A percentile compares a stretch with the other conserved stretches of the same genome.
phyloP scores from a whole-genome alignment of 2,113 vertebrate genomes.

The Odontophorus gujanensis region DNA sequence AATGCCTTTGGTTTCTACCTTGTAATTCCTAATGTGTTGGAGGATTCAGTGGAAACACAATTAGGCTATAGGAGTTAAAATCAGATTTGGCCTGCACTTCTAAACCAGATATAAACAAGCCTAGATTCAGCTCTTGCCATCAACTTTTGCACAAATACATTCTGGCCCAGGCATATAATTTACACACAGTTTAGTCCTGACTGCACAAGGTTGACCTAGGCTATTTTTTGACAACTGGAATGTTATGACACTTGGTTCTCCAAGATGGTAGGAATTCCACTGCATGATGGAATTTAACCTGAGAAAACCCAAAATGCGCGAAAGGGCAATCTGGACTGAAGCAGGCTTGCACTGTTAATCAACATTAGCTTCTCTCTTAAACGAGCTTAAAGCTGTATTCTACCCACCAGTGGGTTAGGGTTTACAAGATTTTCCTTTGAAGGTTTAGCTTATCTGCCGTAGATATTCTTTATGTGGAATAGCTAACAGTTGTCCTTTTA shows the following conservation, averaged over 20 bases:
- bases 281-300: neutral
- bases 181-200: neutral
- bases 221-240: neutral
- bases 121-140: neutral
- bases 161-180: neutral
- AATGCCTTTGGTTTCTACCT: neutral
- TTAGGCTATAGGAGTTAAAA: neutral
- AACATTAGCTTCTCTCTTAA: neutral
- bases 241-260: neutral
- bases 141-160: neutral
- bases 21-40: neutral
- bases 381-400: neutral
- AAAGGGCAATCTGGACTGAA: neutral
- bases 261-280: neutral
- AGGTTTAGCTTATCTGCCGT: constrained; percentile 10
- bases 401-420: neutral
- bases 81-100: neutral
- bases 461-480: neutral
- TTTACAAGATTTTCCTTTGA: constrained; percentile 23
- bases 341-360: neutral
- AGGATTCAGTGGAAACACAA: neutral
- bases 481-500: neutral
- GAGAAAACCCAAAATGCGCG: neutral
- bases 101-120: neutral
- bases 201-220: neutral